Evolutionary conservation across 23 tunicate genomes (phyloP), one percentile per base, ranked within the genome.

Genomic region (Phallusia fumigata): DNA sequence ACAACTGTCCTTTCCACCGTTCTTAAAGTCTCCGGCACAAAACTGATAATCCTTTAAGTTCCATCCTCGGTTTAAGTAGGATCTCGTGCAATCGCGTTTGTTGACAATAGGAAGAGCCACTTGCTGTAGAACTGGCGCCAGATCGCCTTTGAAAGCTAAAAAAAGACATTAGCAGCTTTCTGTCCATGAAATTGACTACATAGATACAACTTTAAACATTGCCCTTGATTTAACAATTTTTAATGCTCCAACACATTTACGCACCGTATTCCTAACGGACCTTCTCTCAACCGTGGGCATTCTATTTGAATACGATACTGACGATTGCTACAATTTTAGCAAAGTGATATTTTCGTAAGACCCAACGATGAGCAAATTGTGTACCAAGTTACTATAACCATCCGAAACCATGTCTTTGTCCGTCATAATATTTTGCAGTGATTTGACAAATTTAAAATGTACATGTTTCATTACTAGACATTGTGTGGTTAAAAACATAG

Each of bases 1-100:
- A 35, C 90, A 87, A 53, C 86, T 77, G 80, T 88, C 92, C 40
- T 47, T 84, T 74, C 80, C 84, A 31, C 88, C 93, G 11, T 83
- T 76, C 19, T 0, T 74, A 0, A 52, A 18, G 35, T 77, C 53
- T 31, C 93, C 93, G 18, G 93, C 93, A 79, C 93, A 89, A 26
- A 84, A 49, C 75, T 84, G 88, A 52, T 79, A 53, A 6, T 73
- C 73, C 35, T 73, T 52, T 40, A 87, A 32, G 0, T 74, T 50
- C 84, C 83, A 84, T 18, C 65, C 76, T 0, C 50, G 58, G 36
- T 51, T 52, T 15, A 50, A 28, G 49, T 81, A 87, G 32, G 85
- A 84, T 34, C 74, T 34, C 11, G 18, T 34, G 35, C 90, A 87
- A 0, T 73, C 28, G 26, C 40, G 36, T 50, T 75, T 36, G 0